Evolutionary conservation across 2,113 vertebrate species (phyloP).

Genomic region (Physeter macrocephalus): DNA sequence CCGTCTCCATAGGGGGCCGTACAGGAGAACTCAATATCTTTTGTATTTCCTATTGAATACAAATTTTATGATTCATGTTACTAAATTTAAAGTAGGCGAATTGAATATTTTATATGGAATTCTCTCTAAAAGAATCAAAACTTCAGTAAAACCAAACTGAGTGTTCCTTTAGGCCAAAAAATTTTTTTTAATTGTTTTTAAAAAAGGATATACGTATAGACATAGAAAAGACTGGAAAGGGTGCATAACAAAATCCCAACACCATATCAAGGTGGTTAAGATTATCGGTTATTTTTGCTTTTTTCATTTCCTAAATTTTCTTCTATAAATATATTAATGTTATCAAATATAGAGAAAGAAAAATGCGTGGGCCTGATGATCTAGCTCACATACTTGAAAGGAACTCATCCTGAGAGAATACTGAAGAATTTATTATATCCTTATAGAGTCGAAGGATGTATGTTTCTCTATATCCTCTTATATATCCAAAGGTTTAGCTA

Average conservation of each 20-base stretch:
- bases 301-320: not conserved
- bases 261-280: not conserved
- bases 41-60: not conserved
- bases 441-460: not conserved
- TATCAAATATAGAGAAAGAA: not conserved
- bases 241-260: not conserved
- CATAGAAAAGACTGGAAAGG: not conserved
- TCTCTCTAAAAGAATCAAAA: not conserved
- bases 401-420: not conserved
- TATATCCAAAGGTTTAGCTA: not conserved
- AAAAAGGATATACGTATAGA: not conserved
- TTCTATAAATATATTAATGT: not conserved
- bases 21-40: not conserved
- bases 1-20: not conserved
- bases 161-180: not conserved
- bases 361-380: not conserved
- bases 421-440: not conserved
- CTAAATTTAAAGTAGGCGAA: not conserved
- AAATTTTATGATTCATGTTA: not conserved
- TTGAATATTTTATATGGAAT: not conserved
- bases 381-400: not conserved
- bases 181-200: not conserved
- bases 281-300: not conserved
- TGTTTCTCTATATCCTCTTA: not conserved
- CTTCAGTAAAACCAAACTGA: not conserved